Percentiles rank a stretch among this genome's conserved stretches.
Conservation (phyloP, 2,113 vertebrate genomes). For the Cryptotis parvus region DNA sequence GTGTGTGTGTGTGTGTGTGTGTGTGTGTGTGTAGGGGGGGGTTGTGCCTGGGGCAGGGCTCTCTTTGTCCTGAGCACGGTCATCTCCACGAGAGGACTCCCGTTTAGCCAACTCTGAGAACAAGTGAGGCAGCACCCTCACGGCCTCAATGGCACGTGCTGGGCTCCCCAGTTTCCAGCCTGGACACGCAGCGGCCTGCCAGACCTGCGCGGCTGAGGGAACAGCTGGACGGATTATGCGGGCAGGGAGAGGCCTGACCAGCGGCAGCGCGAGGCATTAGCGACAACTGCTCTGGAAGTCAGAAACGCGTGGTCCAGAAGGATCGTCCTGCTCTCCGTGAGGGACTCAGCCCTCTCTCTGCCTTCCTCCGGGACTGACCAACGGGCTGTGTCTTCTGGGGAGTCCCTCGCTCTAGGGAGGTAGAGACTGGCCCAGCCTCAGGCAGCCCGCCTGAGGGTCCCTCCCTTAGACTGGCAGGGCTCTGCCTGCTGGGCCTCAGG, state of each 20-base stretch:
- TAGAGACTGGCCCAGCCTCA: not conserved
- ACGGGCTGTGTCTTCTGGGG: not conserved
- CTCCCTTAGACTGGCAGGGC: not conserved
- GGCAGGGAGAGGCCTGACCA: not conserved
- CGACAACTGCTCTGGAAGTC: not conserved
- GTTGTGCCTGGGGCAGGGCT: not conserved
- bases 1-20: no score
- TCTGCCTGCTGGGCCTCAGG: slow-evolving; percentile 47
- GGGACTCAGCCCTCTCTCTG: not conserved
- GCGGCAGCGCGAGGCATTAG: not conserved
- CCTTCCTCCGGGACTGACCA: not conserved
- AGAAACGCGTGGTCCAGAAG: not conserved
- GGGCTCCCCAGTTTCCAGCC: not conserved
- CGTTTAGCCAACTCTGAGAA: not conserved
- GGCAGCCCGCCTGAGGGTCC: not conserved
- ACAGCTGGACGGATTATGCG: not conserved
- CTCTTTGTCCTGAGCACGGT: not conserved
- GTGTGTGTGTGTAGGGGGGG: no score
- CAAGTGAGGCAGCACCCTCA: not conserved
- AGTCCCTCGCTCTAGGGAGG: no score
- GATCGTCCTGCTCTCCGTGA: not conserved
- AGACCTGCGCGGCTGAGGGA: not conserved
- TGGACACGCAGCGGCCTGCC: not conserved
- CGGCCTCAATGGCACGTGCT: not conserved
- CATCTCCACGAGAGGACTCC: not conserved